Conservation (phyloP, 2,113 vertebrate species). For the Marmota flaviventris region DNA sequence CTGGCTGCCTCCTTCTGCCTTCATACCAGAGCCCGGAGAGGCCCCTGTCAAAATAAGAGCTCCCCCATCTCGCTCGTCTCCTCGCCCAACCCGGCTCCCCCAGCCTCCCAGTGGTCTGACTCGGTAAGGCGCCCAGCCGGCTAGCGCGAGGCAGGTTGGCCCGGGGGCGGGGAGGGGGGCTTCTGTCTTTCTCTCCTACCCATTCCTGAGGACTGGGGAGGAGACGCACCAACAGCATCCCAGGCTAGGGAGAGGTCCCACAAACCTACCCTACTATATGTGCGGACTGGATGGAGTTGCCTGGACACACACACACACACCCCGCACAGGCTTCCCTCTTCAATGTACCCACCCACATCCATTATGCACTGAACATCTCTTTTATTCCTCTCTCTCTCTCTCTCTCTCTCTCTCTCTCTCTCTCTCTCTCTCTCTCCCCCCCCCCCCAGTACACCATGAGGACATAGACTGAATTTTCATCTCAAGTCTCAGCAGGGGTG, state of each 20-base stretch:
- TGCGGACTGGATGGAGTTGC: constrained; percentile 56
- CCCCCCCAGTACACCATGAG: constrained; percentile 16
- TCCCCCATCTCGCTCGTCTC: constrained; percentile 81
- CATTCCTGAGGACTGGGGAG: neutral
- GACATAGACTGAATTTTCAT: constrained; percentile 23
- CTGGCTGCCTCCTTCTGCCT: constrained; percentile 85
- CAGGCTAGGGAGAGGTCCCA: neutral
- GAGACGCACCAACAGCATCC: neutral
- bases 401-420: neutral
- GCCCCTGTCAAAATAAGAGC: constrained; percentile 87
- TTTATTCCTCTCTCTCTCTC: neutral
- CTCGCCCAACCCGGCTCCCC: constrained; percentile 80
- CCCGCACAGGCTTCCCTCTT: neutral
- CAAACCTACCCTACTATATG: constrained; percentile 25
- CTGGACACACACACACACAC: neutral
- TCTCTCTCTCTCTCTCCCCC: neutral
- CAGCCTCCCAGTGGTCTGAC: constrained; percentile 85
- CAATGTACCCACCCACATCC: constrained; percentile 54
- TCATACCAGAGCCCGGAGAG: constrained; percentile 86
- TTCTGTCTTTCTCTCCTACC: neutral
- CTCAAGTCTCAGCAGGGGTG: constrained; percentile 3
- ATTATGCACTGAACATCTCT: constrained; percentile 39
- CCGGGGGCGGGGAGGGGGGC: constrained; percentile 14
- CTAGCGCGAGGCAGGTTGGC: constrained; percentile 66
- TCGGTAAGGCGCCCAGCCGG: constrained; percentile 82